These are phyloP conservation scores for Brachyrhaphis roseni DNA, from an alignment of 2,797 vertebrate species.

Conservation along the genomic window DNA sequence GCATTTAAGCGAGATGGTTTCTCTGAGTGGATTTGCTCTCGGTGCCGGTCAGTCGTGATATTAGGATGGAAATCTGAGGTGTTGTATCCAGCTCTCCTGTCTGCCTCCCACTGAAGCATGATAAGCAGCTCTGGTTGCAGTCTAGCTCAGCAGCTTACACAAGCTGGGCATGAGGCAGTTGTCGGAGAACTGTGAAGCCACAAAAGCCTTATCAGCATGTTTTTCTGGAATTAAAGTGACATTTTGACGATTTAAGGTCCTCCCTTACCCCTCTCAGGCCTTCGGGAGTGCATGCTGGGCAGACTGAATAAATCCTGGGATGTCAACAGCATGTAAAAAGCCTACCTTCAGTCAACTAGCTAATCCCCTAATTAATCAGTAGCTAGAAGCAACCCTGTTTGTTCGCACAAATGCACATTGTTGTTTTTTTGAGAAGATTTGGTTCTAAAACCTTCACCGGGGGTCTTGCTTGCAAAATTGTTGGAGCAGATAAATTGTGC, in stretches of 20 bases:
- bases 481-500: constrained; percentile 1
- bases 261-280: constrained; percentile 30
- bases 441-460: constrained; percentile 26
- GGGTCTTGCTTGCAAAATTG: constrained; percentile 1
- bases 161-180: constrained; percentile 53
- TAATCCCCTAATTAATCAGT: constrained; percentile 66
- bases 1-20: constrained; percentile 17
- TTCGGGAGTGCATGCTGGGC: constrained; percentile 43
- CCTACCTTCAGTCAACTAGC: constrained; percentile 58
- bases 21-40: constrained; percentile 33
- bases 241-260: constrained; percentile 65
- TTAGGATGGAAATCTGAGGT: constrained; percentile 57
- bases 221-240: constrained; percentile 65
- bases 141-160: constrained; percentile 65
- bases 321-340: constrained; percentile 61
- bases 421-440: constrained; percentile 39
- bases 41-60: constrained; percentile 48
- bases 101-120: constrained; percentile 60
- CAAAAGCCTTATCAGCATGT: constrained; percentile 66
- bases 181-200: constrained; percentile 53
- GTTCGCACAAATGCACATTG: constrained; percentile 19
- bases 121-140: constrained; percentile 66
- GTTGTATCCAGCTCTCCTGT: constrained; percentile 46
- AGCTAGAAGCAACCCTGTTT: constrained; percentile 28
- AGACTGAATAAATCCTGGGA: constrained; percentile 53